Evolutionary conservation across 2,797 vertebrate species (phyloP).

Genomic region (Limosa lapponica): DNA sequence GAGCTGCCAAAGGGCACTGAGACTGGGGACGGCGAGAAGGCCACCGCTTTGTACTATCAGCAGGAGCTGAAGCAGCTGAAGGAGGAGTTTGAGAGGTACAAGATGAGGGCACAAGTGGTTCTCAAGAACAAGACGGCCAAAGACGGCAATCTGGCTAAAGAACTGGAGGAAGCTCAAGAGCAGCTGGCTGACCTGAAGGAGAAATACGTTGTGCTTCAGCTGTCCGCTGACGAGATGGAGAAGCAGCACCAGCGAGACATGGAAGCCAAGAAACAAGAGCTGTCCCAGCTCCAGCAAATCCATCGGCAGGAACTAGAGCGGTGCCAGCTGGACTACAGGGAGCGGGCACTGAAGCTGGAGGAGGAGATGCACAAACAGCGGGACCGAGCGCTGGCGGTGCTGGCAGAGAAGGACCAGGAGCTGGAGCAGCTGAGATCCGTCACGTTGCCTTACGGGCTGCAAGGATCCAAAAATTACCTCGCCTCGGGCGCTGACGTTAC

Average conservation of each 20-base stretch:
- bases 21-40: slow-evolving; percentile 76
- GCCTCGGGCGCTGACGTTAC: not conserved
- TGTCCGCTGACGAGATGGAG: slow-evolving; percentile 82
- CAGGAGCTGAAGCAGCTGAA: slow-evolving; percentile 91
- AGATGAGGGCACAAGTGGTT: slow-evolving; percentile 90
- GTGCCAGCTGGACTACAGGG: slow-evolving; percentile 79
- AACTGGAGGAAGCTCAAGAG: slow-evolving; percentile 88
- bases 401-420: slow-evolving; percentile 92
- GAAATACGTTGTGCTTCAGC: slow-evolving; percentile 88
- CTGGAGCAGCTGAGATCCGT: slow-evolving; percentile 83
- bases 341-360: slow-evolving; percentile 85
- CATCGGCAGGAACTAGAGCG: slow-evolving; percentile 88
- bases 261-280: slow-evolving; percentile 79
- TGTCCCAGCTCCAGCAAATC: slow-evolving; percentile 75
- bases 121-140: slow-evolving; percentile 89
- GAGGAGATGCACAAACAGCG: slow-evolving; percentile 92
- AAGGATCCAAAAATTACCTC: not conserved
- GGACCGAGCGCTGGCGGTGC: slow-evolving; percentile 88
- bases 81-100: slow-evolving; percentile 96
- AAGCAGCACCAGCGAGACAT: slow-evolving; percentile 72
- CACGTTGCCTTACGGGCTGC: slow-evolving; percentile 20
- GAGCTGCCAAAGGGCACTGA: slow-evolving; percentile 58
- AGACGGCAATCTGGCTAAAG: slow-evolving; percentile 84
- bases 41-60: slow-evolving; percentile 79
- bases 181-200: slow-evolving; percentile 90